These are phyloP conservation scores for Diaprepes abbreviatus DNA, from an alignment of 2,888 invertebrate genomes.

Conservation along the genomic window DNA sequence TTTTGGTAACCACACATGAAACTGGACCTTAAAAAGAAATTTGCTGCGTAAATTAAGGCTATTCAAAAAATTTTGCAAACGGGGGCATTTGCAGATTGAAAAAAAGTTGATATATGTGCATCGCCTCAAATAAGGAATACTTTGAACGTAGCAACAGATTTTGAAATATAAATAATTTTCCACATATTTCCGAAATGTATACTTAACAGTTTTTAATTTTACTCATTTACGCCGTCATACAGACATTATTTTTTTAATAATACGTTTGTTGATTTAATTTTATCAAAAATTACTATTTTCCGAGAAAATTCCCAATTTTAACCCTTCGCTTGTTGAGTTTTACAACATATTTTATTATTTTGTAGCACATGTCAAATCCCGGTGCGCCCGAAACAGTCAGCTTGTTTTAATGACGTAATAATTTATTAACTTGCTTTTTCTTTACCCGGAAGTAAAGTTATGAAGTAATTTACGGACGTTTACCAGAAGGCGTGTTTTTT, in stretches of 20 bases:
- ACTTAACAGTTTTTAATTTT: no score
- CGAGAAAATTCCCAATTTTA: background rate
- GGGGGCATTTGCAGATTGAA: no score
- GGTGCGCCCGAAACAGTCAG: conserved; percentile 27
- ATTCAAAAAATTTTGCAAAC: no score
- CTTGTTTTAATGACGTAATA: conserved; percentile 40
- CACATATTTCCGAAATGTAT: no score
- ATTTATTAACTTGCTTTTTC: conserved; percentile 39
- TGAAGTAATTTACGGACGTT: conserved; percentile 29
- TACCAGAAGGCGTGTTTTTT: conserved; percentile 20
- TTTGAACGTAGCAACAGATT: no score
- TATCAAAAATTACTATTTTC: background rate
- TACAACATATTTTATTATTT: conserved; percentile 30
- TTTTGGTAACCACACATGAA: no score
- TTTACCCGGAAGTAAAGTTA: conserved; percentile 27
- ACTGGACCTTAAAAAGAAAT: no score
- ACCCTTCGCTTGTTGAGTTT: conserved; percentile 12
- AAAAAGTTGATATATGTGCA: no score
- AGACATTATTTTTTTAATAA: background rate
- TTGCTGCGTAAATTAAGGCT: no score
- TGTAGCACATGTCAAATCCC: conserved; percentile 20
- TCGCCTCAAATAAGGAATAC: no score
- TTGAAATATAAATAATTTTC: no score
- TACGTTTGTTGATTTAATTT: background rate
- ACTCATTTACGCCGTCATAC: background rate